A percentile compares a stretch with the other conserved stretches of the same genome.
Evolutionary conservation across 2,113 vertebrate genomes (phyloP).

Genomic region (Mustelus asterias): DNA sequence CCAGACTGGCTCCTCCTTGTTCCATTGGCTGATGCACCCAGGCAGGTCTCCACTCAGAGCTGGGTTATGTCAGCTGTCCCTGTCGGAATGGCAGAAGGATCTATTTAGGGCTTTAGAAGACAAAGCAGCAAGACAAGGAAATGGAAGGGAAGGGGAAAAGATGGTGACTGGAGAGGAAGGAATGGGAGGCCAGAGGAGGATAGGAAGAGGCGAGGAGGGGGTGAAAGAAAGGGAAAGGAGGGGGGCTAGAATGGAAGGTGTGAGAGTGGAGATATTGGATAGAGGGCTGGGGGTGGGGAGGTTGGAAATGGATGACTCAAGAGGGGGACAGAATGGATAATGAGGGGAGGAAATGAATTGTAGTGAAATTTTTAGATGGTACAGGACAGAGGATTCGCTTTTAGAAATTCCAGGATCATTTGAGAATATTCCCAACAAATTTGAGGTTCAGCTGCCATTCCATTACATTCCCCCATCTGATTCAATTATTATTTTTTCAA

Average conservation of each 20-base stretch:
- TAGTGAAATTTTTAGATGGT: too few relatives aligned
- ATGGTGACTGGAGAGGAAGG: background rate
- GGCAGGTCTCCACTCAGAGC: background rate
- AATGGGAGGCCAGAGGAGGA: background rate
- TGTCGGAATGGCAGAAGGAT: background rate
- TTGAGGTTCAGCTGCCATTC: background rate
- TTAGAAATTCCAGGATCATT: too few relatives aligned
- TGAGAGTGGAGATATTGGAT: background rate
- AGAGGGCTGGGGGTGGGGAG: background rate
- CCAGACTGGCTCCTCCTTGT: background rate
- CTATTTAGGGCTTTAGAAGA: background rate
- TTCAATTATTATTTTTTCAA: background rate
- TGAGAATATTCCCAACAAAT: too few relatives aligned
- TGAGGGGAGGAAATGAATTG: too few relatives aligned
- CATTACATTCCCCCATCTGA: background rate
- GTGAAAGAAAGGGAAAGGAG: background rate
- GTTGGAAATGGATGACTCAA: too few relatives aligned
- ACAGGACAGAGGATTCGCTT: too few relatives aligned
- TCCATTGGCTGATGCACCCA: background rate
- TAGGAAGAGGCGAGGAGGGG: background rate
- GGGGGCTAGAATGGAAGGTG: background rate
- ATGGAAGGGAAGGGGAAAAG: background rate
- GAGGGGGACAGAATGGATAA: too few relatives aligned
- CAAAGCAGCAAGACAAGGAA: background rate
- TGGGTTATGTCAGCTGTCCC: background rate